Evolutionary conservation across 2,113 vertebrate species (phyloP), one percentile per base, ranked within the genome.

Genomic region (Lepus americanus): DNA sequence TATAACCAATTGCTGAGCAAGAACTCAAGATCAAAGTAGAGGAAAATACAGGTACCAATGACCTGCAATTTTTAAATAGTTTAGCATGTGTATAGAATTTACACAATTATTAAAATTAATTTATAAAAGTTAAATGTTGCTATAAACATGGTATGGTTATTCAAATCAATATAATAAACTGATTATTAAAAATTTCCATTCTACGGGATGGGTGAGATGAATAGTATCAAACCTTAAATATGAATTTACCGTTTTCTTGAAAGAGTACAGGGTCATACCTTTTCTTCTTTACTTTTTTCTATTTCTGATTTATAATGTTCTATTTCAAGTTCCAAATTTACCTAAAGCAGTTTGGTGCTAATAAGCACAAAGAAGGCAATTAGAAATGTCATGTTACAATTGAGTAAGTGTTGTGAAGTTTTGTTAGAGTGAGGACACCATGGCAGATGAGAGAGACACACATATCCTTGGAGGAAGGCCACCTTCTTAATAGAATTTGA

Each of bases 401-500:
- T 95, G 90, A 97, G 95, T 95, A 98, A 97, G 94, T 98, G 96
- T 98, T 94, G 90, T 96, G 94, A 97, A 87, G n/a, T 82, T 98
- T 97, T 94, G 97, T 97, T 97, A 87, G 96, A 96, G 91, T 61
- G 83, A 97, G 96, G 97, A 96, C 95, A 92, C 90, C 13, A 0
- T 93, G 94, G 96, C 95, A 97, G 96, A 98, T 97, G 97, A 98
- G 97, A 97, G 93, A 92, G 95, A 96, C 90, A 97, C 92, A 94
- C 87, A 88, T 83, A 96, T 97, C 91, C 76, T 97, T 98, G 98
- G 97, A 97, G 94, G 76, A 74, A 96, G 92, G 96, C 98, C 98
- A 98, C 53, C 22, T 97, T 98, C 96, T 97, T 98, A 98, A 98
- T 98, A 96, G 97, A 97, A 97, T 98, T 97, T 98, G 97, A 98